Conservation (phyloP, 2,113 vertebrate genomes). For the Labeo catla region DNA sequence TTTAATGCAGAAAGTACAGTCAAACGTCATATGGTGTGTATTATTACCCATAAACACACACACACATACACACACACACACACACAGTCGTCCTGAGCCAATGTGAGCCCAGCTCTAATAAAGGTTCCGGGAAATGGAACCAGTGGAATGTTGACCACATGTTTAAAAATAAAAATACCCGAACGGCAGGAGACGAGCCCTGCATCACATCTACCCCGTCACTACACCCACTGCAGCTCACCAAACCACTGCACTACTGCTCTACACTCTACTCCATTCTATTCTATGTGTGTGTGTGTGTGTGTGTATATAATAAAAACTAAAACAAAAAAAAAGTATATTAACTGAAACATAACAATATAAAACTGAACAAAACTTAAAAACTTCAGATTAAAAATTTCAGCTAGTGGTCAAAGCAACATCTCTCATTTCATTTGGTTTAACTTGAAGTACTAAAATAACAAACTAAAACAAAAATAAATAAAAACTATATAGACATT, state of each 20-base stretch:
- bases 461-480: too few relatives aligned
- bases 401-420: too few relatives aligned
- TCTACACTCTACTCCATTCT: background rate
- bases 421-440: too few relatives aligned
- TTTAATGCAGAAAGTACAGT: constrained; percentile 31
- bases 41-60: constrained; percentile 39
- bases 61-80: constrained; percentile 50
- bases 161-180: constrained; percentile 80
- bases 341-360: too few relatives aligned
- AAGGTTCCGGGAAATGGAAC: constrained; percentile 79
- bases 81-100: constrained; percentile 59
- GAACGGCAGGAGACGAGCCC: constrained; percentile 76
- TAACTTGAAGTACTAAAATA: too few relatives aligned
- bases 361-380: too few relatives aligned
- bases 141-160: constrained; percentile 80
- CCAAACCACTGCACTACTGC: background rate
- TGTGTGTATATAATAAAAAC: background rate
- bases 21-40: constrained; percentile 52
- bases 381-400: too few relatives aligned
- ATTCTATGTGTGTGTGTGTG: too few relatives aligned
- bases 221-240: constrained; percentile 24
- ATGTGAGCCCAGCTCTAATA: constrained; percentile 78
- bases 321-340: too few relatives aligned
- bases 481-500: too few relatives aligned
- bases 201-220: constrained; percentile 72